A percentile compares a stretch with the other conserved stretches of the same genome.
Evolutionary conservation across 2,888 invertebrate genomes (phyloP).

Genomic region (Taenaris catops): DNA sequence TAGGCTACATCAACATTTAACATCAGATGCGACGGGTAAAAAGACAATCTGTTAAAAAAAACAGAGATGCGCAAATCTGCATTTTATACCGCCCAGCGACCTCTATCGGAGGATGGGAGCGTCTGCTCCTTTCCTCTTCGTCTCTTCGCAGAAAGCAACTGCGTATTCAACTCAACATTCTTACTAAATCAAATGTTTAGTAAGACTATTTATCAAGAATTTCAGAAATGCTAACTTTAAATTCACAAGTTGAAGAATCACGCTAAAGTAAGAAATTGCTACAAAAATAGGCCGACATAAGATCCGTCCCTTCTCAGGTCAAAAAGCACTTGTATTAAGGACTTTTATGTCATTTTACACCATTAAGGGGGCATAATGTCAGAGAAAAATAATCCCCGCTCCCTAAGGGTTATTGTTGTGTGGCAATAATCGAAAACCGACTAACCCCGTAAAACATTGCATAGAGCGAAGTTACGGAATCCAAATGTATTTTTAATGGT

Average conservation of each 20-base stretch:
- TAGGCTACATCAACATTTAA: too few species aligned
- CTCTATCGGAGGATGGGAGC: too few species aligned
- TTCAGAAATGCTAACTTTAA: constrained; percentile 4
- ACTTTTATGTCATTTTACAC: constrained; percentile 10
- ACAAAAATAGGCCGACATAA: constrained; percentile 11
- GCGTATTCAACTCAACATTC: too few species aligned
- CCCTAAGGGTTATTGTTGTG: constrained; percentile 15
- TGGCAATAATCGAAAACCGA: constrained; percentile 21
- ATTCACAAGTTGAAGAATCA: not conserved
- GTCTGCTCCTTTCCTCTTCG: too few species aligned
- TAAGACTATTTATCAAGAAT: too few species aligned
- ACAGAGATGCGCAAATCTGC: too few species aligned
- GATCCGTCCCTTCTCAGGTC: constrained; percentile 11
- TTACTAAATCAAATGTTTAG: too few species aligned
- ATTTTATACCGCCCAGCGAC: too few species aligned
- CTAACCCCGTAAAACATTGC: constrained; percentile 28
- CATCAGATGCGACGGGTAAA: too few species aligned
- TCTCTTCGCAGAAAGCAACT: too few species aligned
- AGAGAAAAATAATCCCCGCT: not conserved
- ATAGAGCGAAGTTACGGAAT: constrained; percentile 28
- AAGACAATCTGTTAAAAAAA: too few species aligned
- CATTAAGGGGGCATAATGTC: constrained; percentile 4
- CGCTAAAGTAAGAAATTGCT: constrained; percentile 7
- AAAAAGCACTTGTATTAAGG: constrained; percentile 9
- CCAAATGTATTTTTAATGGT: constrained; percentile 55